These are phyloP conservation scores for Drosophila meridionalis DNA, from an alignment of 2,888 invertebrate genomes.

Conservation along the genomic window DNA sequence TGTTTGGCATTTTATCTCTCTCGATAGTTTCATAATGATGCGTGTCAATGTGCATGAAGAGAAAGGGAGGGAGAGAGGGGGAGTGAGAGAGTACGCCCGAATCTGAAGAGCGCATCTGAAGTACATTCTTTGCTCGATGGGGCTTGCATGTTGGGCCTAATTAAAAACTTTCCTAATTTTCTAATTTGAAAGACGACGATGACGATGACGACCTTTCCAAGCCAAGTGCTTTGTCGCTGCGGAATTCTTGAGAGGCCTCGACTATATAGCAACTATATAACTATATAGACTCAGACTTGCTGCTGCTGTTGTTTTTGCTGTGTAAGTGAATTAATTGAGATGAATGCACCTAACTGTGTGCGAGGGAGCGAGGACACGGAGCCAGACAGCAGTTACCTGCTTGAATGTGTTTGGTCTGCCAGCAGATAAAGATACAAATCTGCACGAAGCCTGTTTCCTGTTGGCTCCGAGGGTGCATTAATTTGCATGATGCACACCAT, in stretches of 20 bases:
- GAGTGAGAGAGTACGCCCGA: neutral
- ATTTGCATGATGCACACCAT: constrained; percentile 79
- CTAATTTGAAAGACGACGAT: constrained; percentile 31
- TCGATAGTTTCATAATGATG: constrained; percentile 8
- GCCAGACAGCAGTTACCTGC: constrained; percentile 65
- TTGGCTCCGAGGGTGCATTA: constrained; percentile 80
- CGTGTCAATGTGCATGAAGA: constrained; percentile 12
- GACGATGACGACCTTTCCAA: constrained; percentile 32
- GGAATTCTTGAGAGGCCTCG: constrained; percentile 56
- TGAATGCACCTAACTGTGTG: constrained; percentile 77
- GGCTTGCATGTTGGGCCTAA: constrained; percentile 74
- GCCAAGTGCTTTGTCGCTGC: constrained; percentile 37
- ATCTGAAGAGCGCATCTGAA: constrained; percentile 13
- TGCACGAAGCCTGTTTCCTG: constrained; percentile 81
- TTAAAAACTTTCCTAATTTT: constrained; percentile 74
- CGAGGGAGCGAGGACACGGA: constrained; percentile 47
- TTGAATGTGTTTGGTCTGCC: constrained; percentile 59
- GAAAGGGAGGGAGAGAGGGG: neutral
- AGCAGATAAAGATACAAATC: constrained; percentile 79
- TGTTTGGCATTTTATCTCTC: constrained; percentile 13
- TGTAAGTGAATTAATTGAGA: constrained; percentile 79
- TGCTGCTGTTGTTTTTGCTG: constrained; percentile 31
- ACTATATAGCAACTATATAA: constrained; percentile 16
- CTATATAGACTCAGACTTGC: constrained; percentile 18
- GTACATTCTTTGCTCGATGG: constrained; percentile 47